phyloP scores from a whole-genome alignment of 2,113 vertebrate species.

The Sinocyclocheilus anophthalmus region DNA sequence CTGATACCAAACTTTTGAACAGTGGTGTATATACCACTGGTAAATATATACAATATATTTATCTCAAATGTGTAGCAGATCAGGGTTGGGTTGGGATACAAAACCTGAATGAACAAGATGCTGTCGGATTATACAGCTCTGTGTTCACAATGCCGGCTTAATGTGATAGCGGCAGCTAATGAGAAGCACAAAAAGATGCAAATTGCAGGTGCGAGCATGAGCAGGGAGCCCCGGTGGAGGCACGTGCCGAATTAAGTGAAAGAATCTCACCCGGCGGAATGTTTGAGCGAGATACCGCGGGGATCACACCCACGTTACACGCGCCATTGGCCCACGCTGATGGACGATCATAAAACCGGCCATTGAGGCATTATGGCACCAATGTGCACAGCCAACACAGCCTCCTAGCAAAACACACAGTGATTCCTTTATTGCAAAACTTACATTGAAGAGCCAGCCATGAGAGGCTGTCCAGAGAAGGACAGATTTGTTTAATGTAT shows the following conservation, averaged over 20 bases:
- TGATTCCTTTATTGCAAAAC: slow-evolving; percentile 18
- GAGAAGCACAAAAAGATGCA: slow-evolving; percentile 30
- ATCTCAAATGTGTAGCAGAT: too few species aligned
- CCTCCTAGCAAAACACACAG: slow-evolving; percentile 19
- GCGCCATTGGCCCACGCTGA: slow-evolving; percentile 51
- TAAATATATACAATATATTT: too few species aligned
- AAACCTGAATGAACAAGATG: neutral
- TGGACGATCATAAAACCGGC: slow-evolving; percentile 40
- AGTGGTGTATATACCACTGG: too few species aligned
- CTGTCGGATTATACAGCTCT: slow-evolving; percentile 20
- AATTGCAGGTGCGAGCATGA: slow-evolving; percentile 21
- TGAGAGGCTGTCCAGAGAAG: neutral
- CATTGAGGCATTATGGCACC: slow-evolving; percentile 44
- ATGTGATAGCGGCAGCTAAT: neutral
- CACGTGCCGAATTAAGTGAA: neutral
- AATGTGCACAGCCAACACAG: neutral
- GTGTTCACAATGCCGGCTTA: neutral
- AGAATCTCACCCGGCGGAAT: slow-evolving; percentile 11
- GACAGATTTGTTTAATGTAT: slow-evolving; percentile 33
- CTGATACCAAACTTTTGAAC: too few species aligned
- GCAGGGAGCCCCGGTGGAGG: slow-evolving; percentile 1
- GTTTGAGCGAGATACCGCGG: slow-evolving; percentile 45
- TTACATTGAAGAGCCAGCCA: neutral
- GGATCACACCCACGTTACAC: slow-evolving; percentile 52
- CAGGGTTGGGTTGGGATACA: neutral